Percentiles rank a stretch among this genome's conserved stretches.
Evolutionary conservation across 1,140 invertebrate genomes (phyloP).

Genomic region (Pseudomyrmex pallidus): DNA sequence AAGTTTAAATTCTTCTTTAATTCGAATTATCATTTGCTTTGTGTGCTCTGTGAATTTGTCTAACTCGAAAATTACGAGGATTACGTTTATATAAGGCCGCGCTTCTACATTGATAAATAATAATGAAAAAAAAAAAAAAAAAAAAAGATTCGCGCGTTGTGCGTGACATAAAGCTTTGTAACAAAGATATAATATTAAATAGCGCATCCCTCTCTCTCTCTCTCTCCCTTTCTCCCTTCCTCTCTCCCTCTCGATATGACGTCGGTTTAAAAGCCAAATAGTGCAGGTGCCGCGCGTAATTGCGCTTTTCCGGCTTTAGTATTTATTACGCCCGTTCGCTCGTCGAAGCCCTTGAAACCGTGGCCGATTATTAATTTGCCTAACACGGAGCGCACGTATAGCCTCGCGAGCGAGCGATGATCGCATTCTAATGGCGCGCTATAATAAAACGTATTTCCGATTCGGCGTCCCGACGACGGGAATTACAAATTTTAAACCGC

Average conservation of each 20-base stretch:
- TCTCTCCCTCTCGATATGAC: not conserved
- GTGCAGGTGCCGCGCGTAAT: constrained; percentile 24
- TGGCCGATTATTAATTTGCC: constrained; percentile 53
- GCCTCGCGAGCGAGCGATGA: constrained; percentile 27
- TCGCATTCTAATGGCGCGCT: constrained; percentile 41
- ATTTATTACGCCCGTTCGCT: constrained; percentile 39
- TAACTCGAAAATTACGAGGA: too few relatives aligned
- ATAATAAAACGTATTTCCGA: constrained; percentile 51
- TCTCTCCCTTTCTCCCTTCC: not conserved
- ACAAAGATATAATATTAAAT: constrained; percentile 22
- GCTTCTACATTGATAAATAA: too few relatives aligned
- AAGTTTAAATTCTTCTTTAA: too few relatives aligned
- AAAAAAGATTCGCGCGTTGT: not conserved
- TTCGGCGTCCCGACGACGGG: constrained; percentile 10
- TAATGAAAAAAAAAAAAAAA: too few relatives aligned
- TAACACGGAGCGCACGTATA: constrained; percentile 12
- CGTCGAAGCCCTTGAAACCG: constrained; percentile 44
- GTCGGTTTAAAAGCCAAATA: constrained; percentile 45
- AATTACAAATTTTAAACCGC: constrained; percentile 12
- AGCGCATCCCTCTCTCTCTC: not conserved
- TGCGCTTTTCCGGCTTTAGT: constrained; percentile 45
- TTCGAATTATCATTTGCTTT: too few relatives aligned
- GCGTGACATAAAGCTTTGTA: not conserved
- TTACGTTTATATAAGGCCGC: too few relatives aligned
- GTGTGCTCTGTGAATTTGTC: too few relatives aligned